These are phyloP conservation scores for Lissocephala sabroskyi DNA, from an alignment of 2,888 invertebrate genomes.

Conservation along the genomic window DNA sequence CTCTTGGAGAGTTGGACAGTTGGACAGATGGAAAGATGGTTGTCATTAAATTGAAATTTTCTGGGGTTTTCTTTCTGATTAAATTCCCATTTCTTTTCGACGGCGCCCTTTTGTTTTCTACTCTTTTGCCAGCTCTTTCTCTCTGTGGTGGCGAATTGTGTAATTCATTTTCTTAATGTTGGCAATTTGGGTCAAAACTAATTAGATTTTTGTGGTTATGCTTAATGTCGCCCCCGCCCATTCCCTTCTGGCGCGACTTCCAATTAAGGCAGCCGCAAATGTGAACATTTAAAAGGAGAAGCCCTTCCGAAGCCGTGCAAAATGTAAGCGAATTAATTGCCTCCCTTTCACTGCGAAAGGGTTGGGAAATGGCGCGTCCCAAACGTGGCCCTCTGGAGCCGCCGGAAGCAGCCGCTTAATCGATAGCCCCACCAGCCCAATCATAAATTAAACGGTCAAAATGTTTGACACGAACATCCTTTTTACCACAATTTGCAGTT, in stretches of 20 bases:
- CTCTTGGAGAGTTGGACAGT: no score
- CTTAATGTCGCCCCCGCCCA: not conserved
- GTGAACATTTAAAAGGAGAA: no score
- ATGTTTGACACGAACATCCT: constrained; percentile 20
- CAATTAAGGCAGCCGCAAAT: constrained; percentile 23
- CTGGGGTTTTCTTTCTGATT: no score
- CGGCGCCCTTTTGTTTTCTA: not conserved
- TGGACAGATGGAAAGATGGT: no score
- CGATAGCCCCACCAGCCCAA: constrained; percentile 32
- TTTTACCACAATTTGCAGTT: constrained; percentile 33
- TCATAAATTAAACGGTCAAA: constrained; percentile 25
- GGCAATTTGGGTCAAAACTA: constrained; percentile 51
- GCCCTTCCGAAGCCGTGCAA: no score
- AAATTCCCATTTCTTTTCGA: not conserved
- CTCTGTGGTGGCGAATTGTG: constrained; percentile 17
- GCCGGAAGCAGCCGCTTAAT: no score
- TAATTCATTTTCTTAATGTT: constrained; percentile 50
- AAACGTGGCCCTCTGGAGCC: no score
- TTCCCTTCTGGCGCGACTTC: constrained; percentile 26
- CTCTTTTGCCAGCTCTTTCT: constrained; percentile 5
- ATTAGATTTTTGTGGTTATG: constrained; percentile 27
- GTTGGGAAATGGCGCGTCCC: no score
- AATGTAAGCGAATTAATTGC: no score
- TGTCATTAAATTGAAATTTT: no score
- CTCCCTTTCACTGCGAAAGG: no score